phyloP scores from a whole-genome alignment of 2,797 vertebrate species.

The Rhinichthys osculus region DNA sequence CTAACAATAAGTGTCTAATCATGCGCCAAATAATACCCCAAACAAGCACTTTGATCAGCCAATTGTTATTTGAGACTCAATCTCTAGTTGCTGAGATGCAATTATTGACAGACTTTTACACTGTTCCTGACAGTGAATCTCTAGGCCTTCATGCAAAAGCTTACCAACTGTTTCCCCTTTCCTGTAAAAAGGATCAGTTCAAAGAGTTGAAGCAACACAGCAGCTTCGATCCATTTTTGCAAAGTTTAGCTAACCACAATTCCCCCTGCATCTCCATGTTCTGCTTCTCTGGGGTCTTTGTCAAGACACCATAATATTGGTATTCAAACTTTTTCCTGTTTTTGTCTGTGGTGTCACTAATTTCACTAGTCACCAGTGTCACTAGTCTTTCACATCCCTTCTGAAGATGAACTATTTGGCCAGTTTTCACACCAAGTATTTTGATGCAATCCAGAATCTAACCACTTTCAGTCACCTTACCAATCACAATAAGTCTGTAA shows the following conservation, averaged over 20 bases:
- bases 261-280: not conserved
- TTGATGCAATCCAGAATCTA: not conserved
- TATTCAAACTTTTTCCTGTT: constrained; percentile 10
- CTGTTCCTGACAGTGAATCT: not conserved
- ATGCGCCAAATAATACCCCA: not conserved
- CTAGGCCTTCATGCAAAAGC: not conserved
- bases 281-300: constrained; percentile 15
- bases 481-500: not conserved
- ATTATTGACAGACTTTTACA: not conserved
- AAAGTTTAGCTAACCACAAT: constrained; percentile 12
- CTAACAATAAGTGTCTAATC: not conserved
- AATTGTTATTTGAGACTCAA: not conserved
- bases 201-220: not conserved
- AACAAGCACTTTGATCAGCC: not conserved
- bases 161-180: not conserved
- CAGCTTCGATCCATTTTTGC: constrained; percentile 8
- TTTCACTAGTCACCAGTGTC: not conserved
- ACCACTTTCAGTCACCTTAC: not conserved
- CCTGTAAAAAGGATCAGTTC: not conserved
- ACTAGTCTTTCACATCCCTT: constrained; percentile 8
- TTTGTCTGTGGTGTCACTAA: not conserved
- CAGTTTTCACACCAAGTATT: not conserved
- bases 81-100: not conserved
- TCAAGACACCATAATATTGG: not conserved
- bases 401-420: not conserved